Evolutionary conservation across 2,797 vertebrate species (phyloP), one percentile per base, ranked within the genome.

Genomic region (Myotis findleyi): DNA sequence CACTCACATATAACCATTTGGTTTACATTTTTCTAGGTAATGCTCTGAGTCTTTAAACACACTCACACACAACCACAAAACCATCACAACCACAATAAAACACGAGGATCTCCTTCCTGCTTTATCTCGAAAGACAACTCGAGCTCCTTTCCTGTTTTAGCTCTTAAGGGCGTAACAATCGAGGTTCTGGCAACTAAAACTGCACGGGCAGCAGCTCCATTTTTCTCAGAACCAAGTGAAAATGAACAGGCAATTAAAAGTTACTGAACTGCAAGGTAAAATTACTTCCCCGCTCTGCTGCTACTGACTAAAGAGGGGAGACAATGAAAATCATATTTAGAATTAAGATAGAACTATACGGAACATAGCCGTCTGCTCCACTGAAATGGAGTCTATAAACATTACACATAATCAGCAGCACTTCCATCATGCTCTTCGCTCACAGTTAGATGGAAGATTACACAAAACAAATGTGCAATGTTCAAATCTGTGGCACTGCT

Each of bases 221-320:
- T 94, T 89, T 93, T 96, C 88, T 91, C 55, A 96, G 95, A 96
- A 97, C 96, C 94, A 97, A 97, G 95, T 80, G 95, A 96, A 97
- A 84, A 76, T 21, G 38, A 97, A 95, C 81, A 96, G 85, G 96
- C 97, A 98, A 98, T 98, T 98, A 98, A 97, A 97, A 97, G 94
- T 94, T 69, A 9, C 90, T 97, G 97, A 96, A 95, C 87, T 97
- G 38, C 57, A 97, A 97, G 84, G 89, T 97, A 96, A 96, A 95
- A 93, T 91, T 82, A 94, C 95, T 95, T 79, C 38, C 8, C 72
- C 87, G 84, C 79, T 97, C 91, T 91, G 86, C 90, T 97, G 62
- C 96, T 95, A 89, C 83, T 97, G 92, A 96, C 53, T 97, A 91
- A 85, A 93, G 81, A 97, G 53, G 64, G 53, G 30, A 97, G 79